Base-by-base conservation (phyloP, 2,113 vertebrate genomes). In the human (Homo sapiens) region DNA sequence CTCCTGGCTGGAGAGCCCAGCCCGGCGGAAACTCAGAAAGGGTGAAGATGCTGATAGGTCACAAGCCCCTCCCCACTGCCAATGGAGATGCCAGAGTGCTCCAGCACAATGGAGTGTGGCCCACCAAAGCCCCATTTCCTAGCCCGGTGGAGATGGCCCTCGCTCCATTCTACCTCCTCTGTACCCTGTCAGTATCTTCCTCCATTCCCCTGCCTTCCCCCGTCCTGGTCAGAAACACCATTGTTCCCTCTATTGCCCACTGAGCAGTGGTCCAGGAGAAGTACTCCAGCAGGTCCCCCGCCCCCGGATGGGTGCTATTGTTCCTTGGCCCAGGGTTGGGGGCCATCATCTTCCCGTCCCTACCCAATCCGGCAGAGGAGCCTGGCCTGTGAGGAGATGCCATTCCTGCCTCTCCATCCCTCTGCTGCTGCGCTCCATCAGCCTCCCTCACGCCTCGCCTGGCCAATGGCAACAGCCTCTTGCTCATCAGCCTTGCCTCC, bases 161-260 rank as follows among this genome's bases (percentile, higher is more conserved):
- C 20, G 4, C 35, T 27, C 1, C 2, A 2, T 23, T 12, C 30
- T 13, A 61, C 3, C 61, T 10, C 18, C 32, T 70, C 35, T 23
- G 32, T 16, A 20, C 38, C 30, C 35, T 5, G 12, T n/a, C 40
- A 20, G 38, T 16, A 20, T 5, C 45, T 48, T 70, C 75, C 12
- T 43, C n/a, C 17, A 50, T 6, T 11, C 35, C 43, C 25, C 48
- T 11, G 8, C 16, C 76, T 76, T 78, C 30, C 8, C 18, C 50
- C 48, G 14, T n/a, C 66, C 10, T 22, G n/a, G 25, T 82, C 52
- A 45, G 35, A 70, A 22, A 59, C 23, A 52, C 25, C 23, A 45
- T 0, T 1, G 5, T 38, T 23, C 0, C 16, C 81, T 32, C 55
- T 12, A 6, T 27, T 6, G 8, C 27, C 23, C 6, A 1, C 20